phyloP scores from a whole-genome alignment of 2,113 vertebrate species.

The Dicrurus megarhynchus region DNA sequence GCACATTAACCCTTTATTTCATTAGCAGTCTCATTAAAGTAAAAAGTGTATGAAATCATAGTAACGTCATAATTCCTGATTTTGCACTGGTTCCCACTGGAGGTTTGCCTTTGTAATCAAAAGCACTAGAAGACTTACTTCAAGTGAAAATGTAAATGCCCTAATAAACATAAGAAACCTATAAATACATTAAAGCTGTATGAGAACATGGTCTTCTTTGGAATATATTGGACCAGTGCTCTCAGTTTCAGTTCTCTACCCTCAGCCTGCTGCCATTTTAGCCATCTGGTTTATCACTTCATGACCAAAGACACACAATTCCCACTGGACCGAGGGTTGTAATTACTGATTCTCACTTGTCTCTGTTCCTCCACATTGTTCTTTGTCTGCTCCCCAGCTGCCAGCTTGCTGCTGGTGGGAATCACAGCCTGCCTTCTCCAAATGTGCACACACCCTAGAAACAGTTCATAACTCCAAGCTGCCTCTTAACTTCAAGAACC shows the following conservation, averaged over 20 bases:
- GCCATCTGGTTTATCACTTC: background rate
- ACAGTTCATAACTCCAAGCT: background rate
- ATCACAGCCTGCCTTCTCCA: background rate
- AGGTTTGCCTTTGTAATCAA: background rate
- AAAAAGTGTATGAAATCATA: background rate
- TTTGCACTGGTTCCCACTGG: background rate
- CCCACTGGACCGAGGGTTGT: background rate
- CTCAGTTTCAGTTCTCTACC: background rate
- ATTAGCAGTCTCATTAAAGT: background rate
- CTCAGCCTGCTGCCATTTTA: background rate
- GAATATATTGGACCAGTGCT: background rate
- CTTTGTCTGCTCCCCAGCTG: background rate
- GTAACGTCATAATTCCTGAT: background rate
- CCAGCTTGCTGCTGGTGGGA: background rate
- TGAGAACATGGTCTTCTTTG: background rate
- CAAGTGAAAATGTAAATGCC: background rate
- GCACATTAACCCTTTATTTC: background rate
- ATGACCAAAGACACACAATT: background rate
- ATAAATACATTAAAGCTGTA: background rate
- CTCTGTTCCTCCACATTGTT: background rate
- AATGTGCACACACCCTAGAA: rapidly evolving
- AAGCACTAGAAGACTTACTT: background rate
- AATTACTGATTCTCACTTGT: background rate
- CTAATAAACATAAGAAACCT: background rate
- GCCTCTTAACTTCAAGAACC: background rate